Conservation (phyloP, 2,113 vertebrate genomes). For the Pangasianodon gigas region DNA sequence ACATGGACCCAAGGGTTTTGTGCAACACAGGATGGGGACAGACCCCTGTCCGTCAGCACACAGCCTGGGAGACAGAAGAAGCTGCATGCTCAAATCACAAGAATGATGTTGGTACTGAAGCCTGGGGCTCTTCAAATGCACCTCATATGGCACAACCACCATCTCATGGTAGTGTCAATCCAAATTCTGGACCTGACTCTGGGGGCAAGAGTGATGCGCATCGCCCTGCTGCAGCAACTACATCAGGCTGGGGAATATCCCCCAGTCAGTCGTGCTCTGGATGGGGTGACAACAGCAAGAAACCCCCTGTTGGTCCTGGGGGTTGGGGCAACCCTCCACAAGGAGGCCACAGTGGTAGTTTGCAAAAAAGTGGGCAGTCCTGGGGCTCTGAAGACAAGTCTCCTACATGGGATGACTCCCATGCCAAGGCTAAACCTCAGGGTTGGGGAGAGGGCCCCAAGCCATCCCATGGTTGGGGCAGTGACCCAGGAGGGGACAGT, state of each 20-base stretch:
- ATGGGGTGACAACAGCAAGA: conserved; percentile 84
- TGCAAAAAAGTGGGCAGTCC: conserved; percentile 87
- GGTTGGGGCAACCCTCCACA: conserved; percentile 83
- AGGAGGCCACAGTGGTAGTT: conserved; percentile 73
- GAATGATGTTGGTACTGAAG: conserved; percentile 85
- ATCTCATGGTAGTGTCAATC: conserved; percentile 62
- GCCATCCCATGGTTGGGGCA: conserved; percentile 68
- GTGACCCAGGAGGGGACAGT: conserved; percentile 69
- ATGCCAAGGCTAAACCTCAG: conserved; percentile 84
- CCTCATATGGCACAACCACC: conserved; percentile 54
- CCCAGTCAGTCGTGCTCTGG: conserved; percentile 66
- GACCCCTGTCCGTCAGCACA: conserved; percentile 96
- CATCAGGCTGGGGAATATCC: conserved; percentile 87
- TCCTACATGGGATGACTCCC: conserved; percentile 88
- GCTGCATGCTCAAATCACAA: conserved; percentile 84
- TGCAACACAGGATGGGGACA: conserved; percentile 98
- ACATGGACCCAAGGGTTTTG: conserved; percentile 93
- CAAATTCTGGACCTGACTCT: conserved; percentile 76
- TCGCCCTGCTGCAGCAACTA: conserved; percentile 86
- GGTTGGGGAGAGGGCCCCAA: conserved; percentile 87
- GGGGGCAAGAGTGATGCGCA: conserved; percentile 84
- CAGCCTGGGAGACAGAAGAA: conserved; percentile 92
- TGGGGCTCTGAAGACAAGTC: conserved; percentile 93
- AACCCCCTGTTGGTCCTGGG: conserved; percentile 80
- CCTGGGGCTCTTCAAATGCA: conserved; percentile 81